phyloP scores from a whole-genome alignment of 2,888 invertebrate genomes.

The Mesopsocus fuscifrons region DNA sequence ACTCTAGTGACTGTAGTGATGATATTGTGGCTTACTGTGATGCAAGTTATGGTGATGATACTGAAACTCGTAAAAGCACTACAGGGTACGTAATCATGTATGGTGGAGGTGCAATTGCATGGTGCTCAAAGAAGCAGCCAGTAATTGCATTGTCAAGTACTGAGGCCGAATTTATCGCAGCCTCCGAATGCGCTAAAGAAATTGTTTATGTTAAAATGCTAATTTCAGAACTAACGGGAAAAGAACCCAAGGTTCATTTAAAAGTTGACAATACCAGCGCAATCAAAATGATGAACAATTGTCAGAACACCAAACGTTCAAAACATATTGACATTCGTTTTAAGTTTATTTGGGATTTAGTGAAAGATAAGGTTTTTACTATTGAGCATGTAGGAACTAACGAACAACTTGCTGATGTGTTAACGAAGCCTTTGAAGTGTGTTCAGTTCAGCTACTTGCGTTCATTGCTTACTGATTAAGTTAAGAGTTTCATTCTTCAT shows the following conservation, averaged over 20 bases:
- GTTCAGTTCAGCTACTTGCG: not conserved
- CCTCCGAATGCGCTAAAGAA: conserved; percentile 16
- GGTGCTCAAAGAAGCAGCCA: conserved; percentile 17
- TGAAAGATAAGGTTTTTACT: conserved; percentile 12
- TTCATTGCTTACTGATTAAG: not conserved
- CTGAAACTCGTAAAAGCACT: conserved; percentile 10
- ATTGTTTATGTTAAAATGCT: conserved; percentile 16
- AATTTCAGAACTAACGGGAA: conserved; percentile 13
- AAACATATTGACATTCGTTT: conserved; percentile 16
- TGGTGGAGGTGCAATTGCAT: conserved; percentile 17
- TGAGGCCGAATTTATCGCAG: conserved; percentile 19
- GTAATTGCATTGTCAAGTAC: conserved; percentile 17
- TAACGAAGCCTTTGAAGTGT: conserved; percentile 15
- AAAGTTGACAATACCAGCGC: conserved; percentile 16
- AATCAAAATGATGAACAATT: conserved; percentile 15
- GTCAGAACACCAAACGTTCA: conserved; percentile 11
- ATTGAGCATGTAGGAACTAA: conserved; percentile 14
- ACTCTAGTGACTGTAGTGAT: too few species aligned
- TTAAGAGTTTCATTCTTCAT: not conserved
- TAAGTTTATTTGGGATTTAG: conserved; percentile 13
- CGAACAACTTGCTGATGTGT: conserved; percentile 15
- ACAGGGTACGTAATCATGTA: conserved; percentile 10
- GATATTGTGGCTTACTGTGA: conserved; percentile 4
- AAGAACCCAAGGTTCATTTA: conserved; percentile 9
- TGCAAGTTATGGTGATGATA: not conserved